These are phyloP conservation scores for Chironomus striatipennis DNA, from an alignment of 1,140 invertebrate species.

Conservation along the genomic window DNA sequence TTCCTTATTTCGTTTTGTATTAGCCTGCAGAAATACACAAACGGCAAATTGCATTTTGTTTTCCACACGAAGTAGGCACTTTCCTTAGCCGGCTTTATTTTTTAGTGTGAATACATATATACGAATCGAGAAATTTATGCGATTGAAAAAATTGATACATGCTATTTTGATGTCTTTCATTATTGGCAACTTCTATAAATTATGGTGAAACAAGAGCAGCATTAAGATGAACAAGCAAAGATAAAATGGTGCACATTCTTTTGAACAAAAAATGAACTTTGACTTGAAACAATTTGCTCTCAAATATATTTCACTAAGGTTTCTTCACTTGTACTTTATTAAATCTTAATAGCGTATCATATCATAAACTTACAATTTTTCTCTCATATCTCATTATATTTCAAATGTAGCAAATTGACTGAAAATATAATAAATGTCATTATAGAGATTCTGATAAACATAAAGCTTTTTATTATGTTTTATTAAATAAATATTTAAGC, in stretches of 20 bases:
- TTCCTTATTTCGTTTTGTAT: conserved; percentile 11
- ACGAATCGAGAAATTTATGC: conserved; percentile 10
- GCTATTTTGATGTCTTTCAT: conserved; percentile 16
- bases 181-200: conserved; percentile 20
- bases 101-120: conserved; percentile 2
- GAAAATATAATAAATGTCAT: too few species aligned
- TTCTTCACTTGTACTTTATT: background rate
- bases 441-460: too few species aligned
- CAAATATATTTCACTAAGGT: conserved; percentile 10
- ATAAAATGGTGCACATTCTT: conserved; percentile 8
- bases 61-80: conserved; percentile 1
- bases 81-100: conserved; percentile 6
- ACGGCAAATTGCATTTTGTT: conserved; percentile 12
- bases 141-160: conserved; percentile 21
- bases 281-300: conserved; percentile 19
- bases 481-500: too few species aligned
- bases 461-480: too few species aligned
- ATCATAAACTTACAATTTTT: background rate
- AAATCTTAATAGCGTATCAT: conserved; percentile 5
- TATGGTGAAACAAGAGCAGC: conserved; percentile 19
- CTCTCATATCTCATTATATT: background rate
- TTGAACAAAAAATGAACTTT: conserved; percentile 18
- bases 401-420: too few species aligned
- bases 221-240: conserved; percentile 17
- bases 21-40: conserved; percentile 11